phyloP scores from a whole-genome alignment of 1,140 invertebrate genomes.

The Formica selysi region DNA sequence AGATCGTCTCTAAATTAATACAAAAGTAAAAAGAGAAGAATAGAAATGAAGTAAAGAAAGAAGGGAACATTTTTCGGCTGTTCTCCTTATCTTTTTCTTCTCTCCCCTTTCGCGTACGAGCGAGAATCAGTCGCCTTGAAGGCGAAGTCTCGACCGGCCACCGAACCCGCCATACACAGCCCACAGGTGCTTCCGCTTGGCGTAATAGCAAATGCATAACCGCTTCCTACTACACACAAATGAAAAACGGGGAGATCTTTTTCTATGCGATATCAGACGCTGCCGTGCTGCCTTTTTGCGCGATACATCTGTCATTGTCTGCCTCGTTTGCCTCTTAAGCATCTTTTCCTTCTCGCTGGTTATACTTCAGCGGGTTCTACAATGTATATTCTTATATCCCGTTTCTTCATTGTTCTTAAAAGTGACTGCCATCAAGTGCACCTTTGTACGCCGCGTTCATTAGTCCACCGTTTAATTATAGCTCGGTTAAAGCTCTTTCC shows the following conservation, averaged over 20 bases:
- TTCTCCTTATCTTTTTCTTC: slow-evolving; percentile 20
- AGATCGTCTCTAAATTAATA: slow-evolving; percentile 10
- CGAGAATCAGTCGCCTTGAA: slow-evolving; percentile 54
- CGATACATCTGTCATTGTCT: slow-evolving; percentile 40
- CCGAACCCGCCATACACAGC: slow-evolving; percentile 78
- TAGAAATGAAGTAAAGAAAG: neutral
- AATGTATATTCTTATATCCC: neutral
- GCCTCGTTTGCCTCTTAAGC: neutral
- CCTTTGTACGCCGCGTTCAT: neutral
- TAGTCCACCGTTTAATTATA: neutral
- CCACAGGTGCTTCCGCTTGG: slow-evolving; percentile 79
- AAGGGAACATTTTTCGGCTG: neutral
- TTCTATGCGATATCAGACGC: slow-evolving; percentile 64
- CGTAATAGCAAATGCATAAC: slow-evolving; percentile 79
- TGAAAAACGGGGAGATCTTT: slow-evolving; percentile 69
- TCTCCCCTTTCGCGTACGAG: neutral
- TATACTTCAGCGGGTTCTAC: neutral
- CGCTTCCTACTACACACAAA: slow-evolving; percentile 73
- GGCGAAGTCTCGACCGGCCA: slow-evolving; percentile 77
- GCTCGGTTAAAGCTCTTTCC: neutral
- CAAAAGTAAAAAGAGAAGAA: neutral
- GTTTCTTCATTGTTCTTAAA: slow-evolving; percentile 36
- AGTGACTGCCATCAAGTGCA: neutral
- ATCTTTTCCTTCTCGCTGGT: neutral
- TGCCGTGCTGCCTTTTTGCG: slow-evolving; percentile 26